Conservation (phyloP, 2,113 vertebrate species). For the zebrafish (Danio rerio) region GRCz12tu NC_133184.1:15541001-15541500, state of each 20-base stretch:
- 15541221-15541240: slow-evolving; percentile 41
- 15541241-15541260: slow-evolving; percentile 39
- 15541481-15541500: neutral
- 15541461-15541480: neutral
- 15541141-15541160: slow-evolving; percentile 45
- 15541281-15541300: slow-evolving; percentile 45
- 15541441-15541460: neutral
- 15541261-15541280: slow-evolving; percentile 51
- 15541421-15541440: neutral
- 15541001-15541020: slow-evolving; percentile 39
- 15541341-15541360: slow-evolving; percentile 40
- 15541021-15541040: slow-evolving; percentile 34
- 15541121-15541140: slow-evolving; percentile 55
- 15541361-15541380: slow-evolving; percentile 23
- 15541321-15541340: slow-evolving; percentile 49
- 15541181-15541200: slow-evolving; percentile 31
- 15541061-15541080: slow-evolving; percentile 53
- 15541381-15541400: slow-evolving; percentile 42
- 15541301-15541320: slow-evolving; percentile 47
- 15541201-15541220: slow-evolving; percentile 11
- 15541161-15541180: slow-evolving; percentile 23
- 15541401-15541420: slow-evolving; percentile 18
- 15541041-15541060: slow-evolving; percentile 51
- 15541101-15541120: slow-evolving; percentile 45
- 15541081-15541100: slow-evolving; percentile 51